A percentile compares a stretch with the other conserved stretches of the same genome.
Evolutionary conservation across 1,140 invertebrate genomes (phyloP).

Genomic region (Maconellicoccus hirsutus): DNA sequence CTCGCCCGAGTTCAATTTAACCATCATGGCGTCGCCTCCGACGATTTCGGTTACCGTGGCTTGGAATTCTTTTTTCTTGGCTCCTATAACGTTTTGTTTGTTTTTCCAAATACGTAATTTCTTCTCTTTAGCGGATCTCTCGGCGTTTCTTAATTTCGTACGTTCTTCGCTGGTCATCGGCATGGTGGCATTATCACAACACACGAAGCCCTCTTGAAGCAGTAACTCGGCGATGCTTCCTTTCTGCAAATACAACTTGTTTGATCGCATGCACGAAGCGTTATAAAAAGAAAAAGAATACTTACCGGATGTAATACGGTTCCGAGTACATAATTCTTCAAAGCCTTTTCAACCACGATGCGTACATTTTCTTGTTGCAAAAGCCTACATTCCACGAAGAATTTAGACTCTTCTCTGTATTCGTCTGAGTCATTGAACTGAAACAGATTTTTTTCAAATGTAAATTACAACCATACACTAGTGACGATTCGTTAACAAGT

Average conservation of each 20-base stretch:
- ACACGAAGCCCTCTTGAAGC: constrained; percentile 81
- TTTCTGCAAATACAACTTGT: constrained; percentile 40
- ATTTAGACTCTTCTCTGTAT: constrained; percentile 66
- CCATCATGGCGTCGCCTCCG: constrained; percentile 82
- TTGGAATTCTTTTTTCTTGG: constrained; percentile 62
- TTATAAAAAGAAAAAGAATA: constrained; percentile 24
- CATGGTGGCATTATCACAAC: constrained; percentile 96
- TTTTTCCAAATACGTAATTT: constrained; percentile 81
- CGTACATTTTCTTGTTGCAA: constrained; percentile 90
- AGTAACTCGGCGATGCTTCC: constrained; percentile 92
- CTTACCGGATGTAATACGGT: constrained; percentile 83
- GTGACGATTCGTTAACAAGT: not conserved
- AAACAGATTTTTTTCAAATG: not conserved
- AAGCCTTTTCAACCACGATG: constrained; percentile 79
- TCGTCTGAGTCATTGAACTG: constrained; percentile 35
- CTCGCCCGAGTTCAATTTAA: constrained; percentile 62
- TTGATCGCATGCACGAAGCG: not conserved
- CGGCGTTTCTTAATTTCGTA: constrained; percentile 66
- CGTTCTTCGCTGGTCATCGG: constrained; percentile 62
- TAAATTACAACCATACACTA: no score
- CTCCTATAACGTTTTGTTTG: constrained; percentile 44
- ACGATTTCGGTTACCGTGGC: constrained; percentile 85
- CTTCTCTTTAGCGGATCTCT: constrained; percentile 79
- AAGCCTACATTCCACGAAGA: constrained; percentile 80
- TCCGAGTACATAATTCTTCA: constrained; percentile 68